Base-by-base conservation (phyloP, 2,797 vertebrate species). In the Antennarius maculatus region DNA sequence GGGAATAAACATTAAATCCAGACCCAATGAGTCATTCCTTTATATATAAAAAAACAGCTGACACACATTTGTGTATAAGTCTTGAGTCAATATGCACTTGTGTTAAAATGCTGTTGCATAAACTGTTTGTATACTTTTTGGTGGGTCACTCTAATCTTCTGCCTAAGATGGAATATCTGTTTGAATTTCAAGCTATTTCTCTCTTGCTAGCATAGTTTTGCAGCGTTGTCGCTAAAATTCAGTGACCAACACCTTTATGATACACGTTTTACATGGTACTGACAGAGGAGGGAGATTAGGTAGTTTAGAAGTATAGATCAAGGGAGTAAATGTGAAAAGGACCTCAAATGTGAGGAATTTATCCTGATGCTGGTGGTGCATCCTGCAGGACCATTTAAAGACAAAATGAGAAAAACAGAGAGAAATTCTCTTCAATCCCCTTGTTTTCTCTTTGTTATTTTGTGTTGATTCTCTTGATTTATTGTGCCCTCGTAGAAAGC, bases 381-480 rank as follows among this genome's bases (percentile, higher is more conserved):
- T 34, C 31, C 31, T 34, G 31, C 31, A 34, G 5, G 31, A 34
- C 31, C 31, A 5, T 11, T 51, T 50, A 58, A 63, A 23, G 42
- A 12, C 48, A 67, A 69, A 68, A 63, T 15, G 12, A 7, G 17
- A 1, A 11, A 42, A 37, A 51, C n/a, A 13, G 7, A 31, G 8
- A 34, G 11, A 18, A 17, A 9, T 13, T 13, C n/a, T 29, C 6
- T 29, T 10, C 54, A 29, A 61, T 56, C 14, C 7, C 55, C 46
- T 58, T 66, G 71, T 76, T 74, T 63, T 54, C 16, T 28, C 11
- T 43, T 51, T 58, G 34, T 66, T 65, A 77, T 72, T 69, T 81
- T 71, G 59, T 68, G 69, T 29, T 9, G 53, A 75, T 81, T 67
- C 65, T 86, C 81, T 69, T 87, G 71, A 87, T 83, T 66, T 77